Evolutionary conservation across 2,797 vertebrate species (phyloP), one percentile per base, ranked within the genome.

Genomic region (Enteromius mattozi): DNA sequence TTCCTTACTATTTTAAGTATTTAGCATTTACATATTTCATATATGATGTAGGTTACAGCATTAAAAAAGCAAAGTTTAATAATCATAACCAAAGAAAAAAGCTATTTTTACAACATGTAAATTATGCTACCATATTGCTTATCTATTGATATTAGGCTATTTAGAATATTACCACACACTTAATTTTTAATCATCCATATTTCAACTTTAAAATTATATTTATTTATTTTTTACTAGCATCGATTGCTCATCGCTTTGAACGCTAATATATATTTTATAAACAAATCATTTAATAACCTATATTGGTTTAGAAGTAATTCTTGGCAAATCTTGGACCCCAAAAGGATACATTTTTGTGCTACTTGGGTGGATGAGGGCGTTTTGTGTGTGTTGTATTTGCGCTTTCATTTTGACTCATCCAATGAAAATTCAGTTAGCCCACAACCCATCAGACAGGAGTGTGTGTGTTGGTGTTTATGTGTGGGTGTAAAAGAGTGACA

Each of bases 351-450:
- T 9, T 37, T 45, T 72, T n/a, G 35, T 72, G 51, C 13, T 21
- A 30, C n/a, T 35, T 74, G 74, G 79, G 81, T 86, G 79, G 75
- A 76, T 66, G 71, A 81, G 77, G 79, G 40, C 16, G 30, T 54
- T 45, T 68, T 42, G 33, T 47, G 10, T 17, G 19, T 19, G 61
- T 51, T 8, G 24, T 24, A 68, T 80, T 65, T 81, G 40, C 19
- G 8, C 59, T 89, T 88, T 85, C 81, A 76, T 75, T 85, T 77
- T 92, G 92, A 92, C 88, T 91, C 88, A 89, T 90, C 16, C 49
- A 89, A 90, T 86, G 91, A 93, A 89, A 90, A 87, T 90, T 90
- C 91, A 88, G 92, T 93, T 93, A 90, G 90, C 87, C 91, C 91
- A 81, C 91, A 92, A 88, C 88, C 88, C 86, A 51, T 77, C 35